Percentiles rank a stretch among this genome's conserved stretches.
These are phyloP conservation scores for Drosophila tropicalis DNA, from an alignment of 1,140 invertebrate species.

Conservation along the genomic window DNA sequence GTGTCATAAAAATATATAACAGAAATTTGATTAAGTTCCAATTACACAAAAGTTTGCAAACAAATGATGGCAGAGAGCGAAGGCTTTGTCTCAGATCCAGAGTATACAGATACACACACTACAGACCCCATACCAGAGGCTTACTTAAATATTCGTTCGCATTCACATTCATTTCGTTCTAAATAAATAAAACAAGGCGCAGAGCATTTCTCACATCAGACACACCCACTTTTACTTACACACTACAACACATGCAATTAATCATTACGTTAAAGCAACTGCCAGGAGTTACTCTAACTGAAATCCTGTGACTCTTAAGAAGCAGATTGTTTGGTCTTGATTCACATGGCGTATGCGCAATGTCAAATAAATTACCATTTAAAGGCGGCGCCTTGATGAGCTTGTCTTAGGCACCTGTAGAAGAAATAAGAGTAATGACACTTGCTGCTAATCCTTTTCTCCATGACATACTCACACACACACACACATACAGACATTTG, in stretches of 20 bases:
- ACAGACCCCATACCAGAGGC: not conserved
- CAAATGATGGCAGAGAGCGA: not conserved
- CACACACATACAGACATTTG: not conserved
- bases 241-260: slow-evolving; percentile 56
- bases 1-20: slow-evolving; percentile 7
- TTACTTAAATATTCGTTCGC: not conserved
- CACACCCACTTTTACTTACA: not conserved
- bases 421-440: slow-evolving; percentile 1
- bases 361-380: slow-evolving; percentile 77
- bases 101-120: not conserved
- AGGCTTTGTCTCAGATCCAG: not conserved
- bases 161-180: slow-evolving; percentile 57
- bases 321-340: slow-evolving; percentile 55
- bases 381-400: slow-evolving; percentile 20
- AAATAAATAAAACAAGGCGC: slow-evolving; percentile 68
- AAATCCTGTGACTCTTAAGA: slow-evolving; percentile 15
- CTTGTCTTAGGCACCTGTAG: slow-evolving; percentile 37
- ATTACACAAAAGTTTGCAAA: not conserved
- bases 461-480: slow-evolving; percentile 1
- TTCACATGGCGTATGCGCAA: slow-evolving; percentile 72
- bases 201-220: slow-evolving; percentile 1
- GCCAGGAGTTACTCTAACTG: slow-evolving; percentile 25
- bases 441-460: slow-evolving; percentile 40
- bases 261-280: slow-evolving; percentile 75
- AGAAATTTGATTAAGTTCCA: slow-evolving; percentile 6